Evolutionary conservation across 2,797 vertebrate species (phyloP), one percentile per base, ranked within the genome.

Genomic region (Phrynocephalus guinanensis): DNA sequence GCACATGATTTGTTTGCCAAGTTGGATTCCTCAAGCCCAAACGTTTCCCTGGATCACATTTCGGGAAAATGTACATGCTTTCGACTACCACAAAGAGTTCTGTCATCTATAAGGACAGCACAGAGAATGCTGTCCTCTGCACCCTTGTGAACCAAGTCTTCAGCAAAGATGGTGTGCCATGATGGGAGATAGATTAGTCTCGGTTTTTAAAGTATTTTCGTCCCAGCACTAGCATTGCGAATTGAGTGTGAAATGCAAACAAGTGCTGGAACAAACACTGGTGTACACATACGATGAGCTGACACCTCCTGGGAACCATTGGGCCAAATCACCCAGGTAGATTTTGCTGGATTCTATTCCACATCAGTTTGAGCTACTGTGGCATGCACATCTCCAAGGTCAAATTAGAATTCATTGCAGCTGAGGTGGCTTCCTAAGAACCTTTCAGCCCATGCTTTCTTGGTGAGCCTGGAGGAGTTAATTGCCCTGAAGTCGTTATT

Each of bases 341-440:
- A 77, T 70, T 38, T 67, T 30, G n/a, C 68, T 24, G 72, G 72
- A n/a, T 56, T n/a, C 56, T 60, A 56, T 77, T n/a, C 80, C 38
- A 82, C 84, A 0, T 5, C 84, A 63, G 76, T 89, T 91, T 94
- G 93, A 87, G 94, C 87, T 56, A 90, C 67, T 92, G 93, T 93
- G 93, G 88, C 92, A 92, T 88, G 2, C 76, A 72, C 72, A 88
- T 94, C 95, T 95, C 95, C 88, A 84, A 87, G 93, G 94, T 28
- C 90, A 90, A 77, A 83, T 92, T 70, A n/a, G 88, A 84, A 82
- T 90, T 93, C 91, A 90, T 79, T 91, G 91, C 82, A 82, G 86
- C 93, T 93, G 89, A 22, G 84, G 13, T 18, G 73, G 90, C 92
- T 96, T 96, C 94, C 95, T 88, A 88, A 91, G 94, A 92, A 82